phyloP scores from a whole-genome alignment of 2,888 invertebrate species.

The Eugnorisma glareosa region DNA sequence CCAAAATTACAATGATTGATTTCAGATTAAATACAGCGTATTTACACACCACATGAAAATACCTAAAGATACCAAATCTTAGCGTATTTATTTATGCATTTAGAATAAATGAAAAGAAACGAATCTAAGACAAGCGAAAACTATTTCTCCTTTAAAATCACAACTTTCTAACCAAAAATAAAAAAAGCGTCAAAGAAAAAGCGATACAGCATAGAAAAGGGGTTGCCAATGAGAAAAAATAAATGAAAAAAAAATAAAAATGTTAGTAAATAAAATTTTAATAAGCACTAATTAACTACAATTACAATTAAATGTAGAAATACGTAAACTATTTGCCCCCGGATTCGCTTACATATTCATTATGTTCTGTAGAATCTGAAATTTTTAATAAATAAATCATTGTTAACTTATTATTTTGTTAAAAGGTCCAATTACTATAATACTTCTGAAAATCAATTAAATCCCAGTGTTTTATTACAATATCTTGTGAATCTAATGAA shows the following conservation, averaged over 20 bases:
- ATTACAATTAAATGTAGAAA: slow-evolving; percentile 54
- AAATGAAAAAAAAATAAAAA: slow-evolving; percentile 66
- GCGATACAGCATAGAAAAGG: slow-evolving; percentile 56
- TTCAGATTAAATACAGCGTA: slow-evolving; percentile 23
- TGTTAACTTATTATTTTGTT: slow-evolving; percentile 33
- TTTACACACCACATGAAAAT: slow-evolving; percentile 32
- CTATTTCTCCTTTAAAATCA: neutral
- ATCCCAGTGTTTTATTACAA: slow-evolving; percentile 7
- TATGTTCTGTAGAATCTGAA: slow-evolving; percentile 76
- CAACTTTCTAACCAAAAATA: slow-evolving; percentile 4
- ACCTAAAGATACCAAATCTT: neutral
- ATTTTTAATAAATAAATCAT: slow-evolving; percentile 65
- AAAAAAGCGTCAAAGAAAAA: slow-evolving; percentile 49
- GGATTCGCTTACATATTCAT: slow-evolving; percentile 74
- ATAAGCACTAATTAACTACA: slow-evolving; percentile 67
- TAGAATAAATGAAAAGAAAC: slow-evolving; percentile 8
- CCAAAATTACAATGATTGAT: neutral
- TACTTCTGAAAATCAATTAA: neutral
- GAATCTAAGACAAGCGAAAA: neutral
- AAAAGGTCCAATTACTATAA: neutral
- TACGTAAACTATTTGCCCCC: slow-evolving; percentile 58
- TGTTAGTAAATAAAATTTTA: slow-evolving; percentile 65
- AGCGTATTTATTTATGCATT: neutral
- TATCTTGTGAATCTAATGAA: slow-evolving; percentile 47
- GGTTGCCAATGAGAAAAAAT: slow-evolving; percentile 62